phyloP scores from a whole-genome alignment of 2,888 invertebrate genomes.

The Lasius fuliginosus region DNA sequence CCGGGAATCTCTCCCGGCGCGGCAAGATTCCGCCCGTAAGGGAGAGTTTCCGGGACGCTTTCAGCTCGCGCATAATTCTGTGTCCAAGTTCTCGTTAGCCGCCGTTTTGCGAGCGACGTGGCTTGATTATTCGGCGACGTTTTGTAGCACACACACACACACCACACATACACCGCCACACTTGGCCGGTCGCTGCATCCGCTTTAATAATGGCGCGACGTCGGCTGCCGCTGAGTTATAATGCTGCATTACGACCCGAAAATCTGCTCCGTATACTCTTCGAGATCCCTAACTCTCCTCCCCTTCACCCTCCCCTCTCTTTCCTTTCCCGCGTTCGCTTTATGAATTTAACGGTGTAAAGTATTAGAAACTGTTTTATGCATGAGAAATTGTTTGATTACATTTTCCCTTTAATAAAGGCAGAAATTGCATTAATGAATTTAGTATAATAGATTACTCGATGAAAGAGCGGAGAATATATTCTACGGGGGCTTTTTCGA shows the following conservation, averaged over 20 bases:
- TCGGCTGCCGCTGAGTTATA: conserved; percentile 47
- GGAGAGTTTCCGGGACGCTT: conserved; percentile 18
- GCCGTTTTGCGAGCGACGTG: conserved; percentile 24
- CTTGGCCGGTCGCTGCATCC: conserved; percentile 33
- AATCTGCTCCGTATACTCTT: conserved; percentile 12
- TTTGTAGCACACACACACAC: conserved; percentile 36
- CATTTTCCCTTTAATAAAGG: not conserved
- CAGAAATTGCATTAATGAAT: conserved; percentile 12
- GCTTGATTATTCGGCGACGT: conserved; percentile 69
- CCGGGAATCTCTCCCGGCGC: not conserved
- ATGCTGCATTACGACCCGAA: conserved; percentile 39
- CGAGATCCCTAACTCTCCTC: not conserved
- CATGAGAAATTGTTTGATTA: conserved; percentile 7
- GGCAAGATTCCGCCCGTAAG: not conserved
- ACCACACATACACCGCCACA: too few relatives aligned
- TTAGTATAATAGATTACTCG: not conserved
- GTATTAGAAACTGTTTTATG: conserved; percentile 28
- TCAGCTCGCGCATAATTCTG: conserved; percentile 58
- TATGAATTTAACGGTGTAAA: conserved; percentile 32
- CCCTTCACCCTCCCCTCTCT: not conserved
- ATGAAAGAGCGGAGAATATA: not conserved
- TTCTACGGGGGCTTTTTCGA: not conserved
- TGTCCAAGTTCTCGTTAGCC: conserved; percentile 68
- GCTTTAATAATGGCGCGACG: conserved; percentile 66
- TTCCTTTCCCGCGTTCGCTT: not conserved